Conservation (phyloP, 2,888 invertebrate species). For the Drosophila paranaensis region DNA sequence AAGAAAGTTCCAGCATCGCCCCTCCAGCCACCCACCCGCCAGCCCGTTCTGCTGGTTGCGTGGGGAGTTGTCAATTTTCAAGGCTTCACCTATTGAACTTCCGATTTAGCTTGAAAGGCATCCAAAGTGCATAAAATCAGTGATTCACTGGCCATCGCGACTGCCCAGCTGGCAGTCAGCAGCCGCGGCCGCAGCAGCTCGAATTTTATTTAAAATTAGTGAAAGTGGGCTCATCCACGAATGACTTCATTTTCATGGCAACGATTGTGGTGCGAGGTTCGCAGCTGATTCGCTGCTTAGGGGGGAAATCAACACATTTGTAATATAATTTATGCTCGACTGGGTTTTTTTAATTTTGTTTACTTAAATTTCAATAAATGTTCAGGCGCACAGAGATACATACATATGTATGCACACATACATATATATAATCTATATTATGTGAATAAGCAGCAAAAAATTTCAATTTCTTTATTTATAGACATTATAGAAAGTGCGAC, state of each 20-base stretch:
- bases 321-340: conserved; percentile 2
- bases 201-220: conserved; percentile 29
- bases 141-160: conserved; percentile 24
- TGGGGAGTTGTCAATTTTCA: conserved; percentile 59
- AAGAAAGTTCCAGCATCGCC: conserved; percentile 69
- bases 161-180: conserved; percentile 52
- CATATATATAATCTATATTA: conserved; percentile 32
- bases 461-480: conserved; percentile 55
- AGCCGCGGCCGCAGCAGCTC: neutral
- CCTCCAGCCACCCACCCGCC: conserved; percentile 26
- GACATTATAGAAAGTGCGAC: conserved; percentile 38
- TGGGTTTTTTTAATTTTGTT: conserved; percentile 1
- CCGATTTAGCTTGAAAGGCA: conserved; percentile 12
- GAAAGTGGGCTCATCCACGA: conserved; percentile 42
- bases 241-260: conserved; percentile 60
- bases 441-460: conserved; percentile 45
- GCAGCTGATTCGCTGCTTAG: conserved; percentile 51
- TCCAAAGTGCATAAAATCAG: conserved; percentile 46
- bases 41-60: neutral
- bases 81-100: conserved; percentile 49
- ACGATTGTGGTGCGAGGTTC: conserved; percentile 22
- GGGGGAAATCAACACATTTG: conserved; percentile 6
- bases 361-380: conserved; percentile 36
- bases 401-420: neutral
- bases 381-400: conserved; percentile 18